Conservation (phyloP, 2,888 invertebrate species). For the Mantis religiosa region DNA sequence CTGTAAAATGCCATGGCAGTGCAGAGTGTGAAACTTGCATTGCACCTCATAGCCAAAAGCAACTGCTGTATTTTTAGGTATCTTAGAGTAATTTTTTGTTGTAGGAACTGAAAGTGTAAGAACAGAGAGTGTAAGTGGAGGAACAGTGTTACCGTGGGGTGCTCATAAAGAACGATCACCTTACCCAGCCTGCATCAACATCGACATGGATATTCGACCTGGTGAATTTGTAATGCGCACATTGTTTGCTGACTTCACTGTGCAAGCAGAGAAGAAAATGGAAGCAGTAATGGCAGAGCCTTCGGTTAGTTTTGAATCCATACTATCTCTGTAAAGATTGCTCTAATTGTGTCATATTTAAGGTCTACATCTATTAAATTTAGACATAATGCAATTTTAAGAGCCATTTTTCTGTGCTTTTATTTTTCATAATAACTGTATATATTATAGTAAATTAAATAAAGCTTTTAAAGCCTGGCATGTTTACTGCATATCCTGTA, state of each 20-base stretch:
- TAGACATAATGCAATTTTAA: no score
- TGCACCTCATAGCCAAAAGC: background rate
- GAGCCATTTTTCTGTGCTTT: no score
- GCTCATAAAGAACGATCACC: constrained; percentile 65
- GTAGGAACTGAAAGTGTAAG: constrained; percentile 21
- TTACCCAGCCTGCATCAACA: constrained; percentile 46
- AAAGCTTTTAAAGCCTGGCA: no score
- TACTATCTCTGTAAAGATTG: no score
- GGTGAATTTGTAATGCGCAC: constrained; percentile 96
- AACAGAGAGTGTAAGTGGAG: constrained; percentile 51
- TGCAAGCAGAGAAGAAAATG: constrained; percentile 92
- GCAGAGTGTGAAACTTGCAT: no score
- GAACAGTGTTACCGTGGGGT: constrained; percentile 69
- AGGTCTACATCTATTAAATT: no score
- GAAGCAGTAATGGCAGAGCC: constrained; percentile 91
- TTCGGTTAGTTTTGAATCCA: constrained; percentile 51
- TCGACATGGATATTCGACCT: constrained; percentile 69
- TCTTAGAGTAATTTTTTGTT: background rate
- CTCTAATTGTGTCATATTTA: no score
- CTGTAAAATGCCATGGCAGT: no score
- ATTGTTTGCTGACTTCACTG: constrained; percentile 91
- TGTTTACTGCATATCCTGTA: no score
- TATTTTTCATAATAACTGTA: no score
- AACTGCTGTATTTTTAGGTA: no score
- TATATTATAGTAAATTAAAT: no score